Percentiles rank a stretch among this genome's conserved stretches.
These are phyloP conservation scores for Planiliza haematocheilus DNA, from an alignment of 2,113 vertebrate species.

Conservation along the genomic window DNA sequence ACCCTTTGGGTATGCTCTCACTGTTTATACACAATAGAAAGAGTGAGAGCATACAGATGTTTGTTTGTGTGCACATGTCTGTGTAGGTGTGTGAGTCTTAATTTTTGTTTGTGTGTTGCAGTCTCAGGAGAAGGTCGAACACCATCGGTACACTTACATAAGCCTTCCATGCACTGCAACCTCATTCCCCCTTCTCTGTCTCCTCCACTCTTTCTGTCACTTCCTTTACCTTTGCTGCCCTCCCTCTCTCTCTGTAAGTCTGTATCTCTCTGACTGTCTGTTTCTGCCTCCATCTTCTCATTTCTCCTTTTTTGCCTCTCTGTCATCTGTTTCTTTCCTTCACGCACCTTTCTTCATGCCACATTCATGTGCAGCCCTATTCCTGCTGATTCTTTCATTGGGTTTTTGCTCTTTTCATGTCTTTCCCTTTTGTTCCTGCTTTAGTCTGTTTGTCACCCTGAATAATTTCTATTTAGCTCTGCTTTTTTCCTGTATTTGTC, in stretches of 20 bases:
- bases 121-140: conserved; percentile 24
- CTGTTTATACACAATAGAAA: no score
- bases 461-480: background rate
- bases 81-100: background rate
- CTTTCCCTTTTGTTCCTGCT: no score
- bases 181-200: background rate
- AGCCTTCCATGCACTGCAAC: conserved; percentile 19
- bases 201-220: conserved; percentile 11
- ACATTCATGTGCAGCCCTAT: background rate
- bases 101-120: background rate
- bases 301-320: background rate
- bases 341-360: background rate
- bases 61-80: conserved; percentile 2
- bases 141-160: conserved; percentile 51
- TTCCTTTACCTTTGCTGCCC: background rate
- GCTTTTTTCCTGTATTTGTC: background rate
- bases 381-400: background rate
- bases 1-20: background rate
- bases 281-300: background rate
- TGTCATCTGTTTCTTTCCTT: conserved; percentile 4
- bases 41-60: background rate
- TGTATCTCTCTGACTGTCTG: no score
- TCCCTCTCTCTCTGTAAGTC: background rate
- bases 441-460: background rate
- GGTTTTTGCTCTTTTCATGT: background rate